Conservation (phyloP, 2,888 invertebrate genomes). For the Cryptocheilus praepositus region DNA sequence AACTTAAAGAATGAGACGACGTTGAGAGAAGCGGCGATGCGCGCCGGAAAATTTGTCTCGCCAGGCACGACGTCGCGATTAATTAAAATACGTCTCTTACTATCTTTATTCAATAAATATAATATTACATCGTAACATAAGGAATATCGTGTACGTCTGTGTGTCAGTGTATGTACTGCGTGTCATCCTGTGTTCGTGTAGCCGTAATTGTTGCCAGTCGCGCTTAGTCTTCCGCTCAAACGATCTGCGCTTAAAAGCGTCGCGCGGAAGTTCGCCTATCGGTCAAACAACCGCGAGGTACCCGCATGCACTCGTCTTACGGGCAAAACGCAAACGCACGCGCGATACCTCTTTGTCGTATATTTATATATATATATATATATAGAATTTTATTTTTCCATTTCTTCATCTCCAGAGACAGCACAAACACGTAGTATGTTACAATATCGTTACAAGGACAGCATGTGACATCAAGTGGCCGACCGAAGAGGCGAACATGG, state of each 20-base stretch:
- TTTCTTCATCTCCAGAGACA: conserved; percentile 62
- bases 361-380: conserved; percentile 39
- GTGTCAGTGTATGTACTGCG: too few species aligned
- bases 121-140: conserved; percentile 69
- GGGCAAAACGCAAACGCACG: conserved; percentile 9
- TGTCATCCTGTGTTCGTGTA: conserved; percentile 25
- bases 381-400: conserved; percentile 34
- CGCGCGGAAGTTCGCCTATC: conserved; percentile 21
- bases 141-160: conserved; percentile 54
- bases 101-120: conserved; percentile 70
- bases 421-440: conserved; percentile 68
- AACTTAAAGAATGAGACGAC: too few species aligned
- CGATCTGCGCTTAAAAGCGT: conserved; percentile 27
- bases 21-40: too few species aligned
- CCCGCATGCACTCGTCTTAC: conserved; percentile 44
- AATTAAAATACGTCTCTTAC: conserved; percentile 59
- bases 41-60: too few species aligned
- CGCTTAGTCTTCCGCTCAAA: conserved; percentile 36
- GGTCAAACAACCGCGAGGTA: conserved; percentile 43
- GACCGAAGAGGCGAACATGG: neutral
- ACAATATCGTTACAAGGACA: conserved; percentile 64
- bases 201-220: conserved; percentile 39
- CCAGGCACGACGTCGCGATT: conserved; percentile 18
- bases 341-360: conserved; percentile 34
- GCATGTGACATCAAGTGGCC: conserved; percentile 5